Evolutionary conservation across 2,797 vertebrate genomes (phyloP).

Genomic region (Amazona finschi): DNA sequence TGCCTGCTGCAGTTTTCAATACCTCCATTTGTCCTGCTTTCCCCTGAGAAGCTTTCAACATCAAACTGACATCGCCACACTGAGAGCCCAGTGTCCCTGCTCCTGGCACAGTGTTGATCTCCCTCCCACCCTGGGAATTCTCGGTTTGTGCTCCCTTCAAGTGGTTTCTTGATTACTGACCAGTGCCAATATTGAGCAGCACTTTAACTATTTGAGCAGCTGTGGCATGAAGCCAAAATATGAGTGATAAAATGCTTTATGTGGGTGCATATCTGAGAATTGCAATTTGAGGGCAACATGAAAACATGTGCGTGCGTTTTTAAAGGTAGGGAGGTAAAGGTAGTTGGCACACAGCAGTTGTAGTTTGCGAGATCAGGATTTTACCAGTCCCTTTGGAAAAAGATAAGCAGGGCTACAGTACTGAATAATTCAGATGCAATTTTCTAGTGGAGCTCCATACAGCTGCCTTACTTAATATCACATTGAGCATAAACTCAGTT

Average conservation of each 20-base stretch:
- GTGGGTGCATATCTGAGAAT: neutral
- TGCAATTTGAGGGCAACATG: neutral
- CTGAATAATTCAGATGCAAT: constrained; percentile 39
- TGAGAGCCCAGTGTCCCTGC: neutral
- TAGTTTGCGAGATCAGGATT: neutral
- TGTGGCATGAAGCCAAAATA: neutral
- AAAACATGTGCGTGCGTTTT: neutral
- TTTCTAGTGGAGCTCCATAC: neutral
- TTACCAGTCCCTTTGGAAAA: neutral
- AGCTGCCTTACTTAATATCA: neutral
- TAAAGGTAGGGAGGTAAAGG: neutral
- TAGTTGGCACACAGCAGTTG: neutral
- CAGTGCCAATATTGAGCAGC: neutral
- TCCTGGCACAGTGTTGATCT: neutral
- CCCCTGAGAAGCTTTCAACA: neutral
- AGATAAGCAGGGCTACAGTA: neutral
- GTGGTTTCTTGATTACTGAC: neutral
- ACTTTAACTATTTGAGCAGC: neutral
- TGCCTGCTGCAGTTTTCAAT: neutral
- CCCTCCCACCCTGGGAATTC: neutral
- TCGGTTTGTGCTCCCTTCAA: neutral
- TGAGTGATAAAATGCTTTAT: neutral
- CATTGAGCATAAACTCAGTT: neutral
- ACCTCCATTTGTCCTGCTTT: neutral
- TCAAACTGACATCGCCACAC: neutral